Evolutionary conservation across 2,888 invertebrate genomes (phyloP).

Genomic region (Melanostoma mellinum): DNA sequence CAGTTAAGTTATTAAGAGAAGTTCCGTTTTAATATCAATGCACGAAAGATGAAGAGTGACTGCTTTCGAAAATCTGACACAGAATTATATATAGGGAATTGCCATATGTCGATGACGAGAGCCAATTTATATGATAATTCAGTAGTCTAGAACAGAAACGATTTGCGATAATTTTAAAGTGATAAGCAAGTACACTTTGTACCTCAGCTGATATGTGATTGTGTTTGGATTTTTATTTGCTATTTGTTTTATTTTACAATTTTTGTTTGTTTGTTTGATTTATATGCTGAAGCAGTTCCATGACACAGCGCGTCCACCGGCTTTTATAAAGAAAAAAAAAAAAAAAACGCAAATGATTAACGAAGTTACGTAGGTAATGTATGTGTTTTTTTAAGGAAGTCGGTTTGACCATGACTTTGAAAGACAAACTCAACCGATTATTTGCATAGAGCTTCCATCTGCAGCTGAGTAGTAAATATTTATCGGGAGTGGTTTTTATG

Average conservation of each 20-base stretch:
- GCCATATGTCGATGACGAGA: not conserved
- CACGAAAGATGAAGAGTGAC: conserved; percentile 10
- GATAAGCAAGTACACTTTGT: too few species aligned
- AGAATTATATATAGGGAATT: conserved; percentile 20
- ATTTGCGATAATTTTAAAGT: too few species aligned
- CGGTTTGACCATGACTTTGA: conserved; percentile 11
- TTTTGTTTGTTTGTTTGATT: too few species aligned
- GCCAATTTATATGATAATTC: conserved; percentile 10
- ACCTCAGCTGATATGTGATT: too few species aligned
- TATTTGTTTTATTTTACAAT: too few species aligned
- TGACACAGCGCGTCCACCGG: not conserved
- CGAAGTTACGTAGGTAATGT: not conserved
- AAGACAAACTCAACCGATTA: conserved; percentile 7
- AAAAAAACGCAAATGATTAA: not conserved
- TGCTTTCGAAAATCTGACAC: conserved; percentile 4
- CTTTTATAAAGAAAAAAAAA: not conserved
- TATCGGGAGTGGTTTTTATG: too few species aligned
- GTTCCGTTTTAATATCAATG: not conserved
- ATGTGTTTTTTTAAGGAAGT: conserved; percentile 12
- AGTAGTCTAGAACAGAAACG: not conserved
- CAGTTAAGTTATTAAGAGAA: not conserved
- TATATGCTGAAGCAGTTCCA: too few species aligned
- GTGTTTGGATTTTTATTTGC: too few species aligned
- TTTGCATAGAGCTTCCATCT: not conserved
- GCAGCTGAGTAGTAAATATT: not conserved